phyloP scores from a whole-genome alignment of 2,113 vertebrate species.

The Rattus norvegicus region DNA sequence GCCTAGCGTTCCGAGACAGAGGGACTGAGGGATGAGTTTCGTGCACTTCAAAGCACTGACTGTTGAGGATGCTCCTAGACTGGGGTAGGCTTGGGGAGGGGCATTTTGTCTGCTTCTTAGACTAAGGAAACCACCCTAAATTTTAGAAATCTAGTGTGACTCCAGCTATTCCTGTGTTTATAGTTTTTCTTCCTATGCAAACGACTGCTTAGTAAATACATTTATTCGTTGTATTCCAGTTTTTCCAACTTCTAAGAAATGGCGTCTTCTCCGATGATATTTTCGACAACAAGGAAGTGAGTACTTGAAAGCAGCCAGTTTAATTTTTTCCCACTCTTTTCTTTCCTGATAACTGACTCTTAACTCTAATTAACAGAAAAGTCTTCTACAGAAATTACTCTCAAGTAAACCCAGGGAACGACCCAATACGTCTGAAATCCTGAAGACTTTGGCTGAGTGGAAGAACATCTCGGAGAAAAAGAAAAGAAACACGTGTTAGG shows the following conservation, averaged over 20 bases:
- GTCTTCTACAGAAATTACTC: conserved; percentile 66
- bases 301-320: conserved; percentile 58
- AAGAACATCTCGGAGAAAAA: neutral
- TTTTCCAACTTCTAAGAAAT: rapidly evolving
- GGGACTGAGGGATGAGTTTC: neutral
- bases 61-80: neutral
- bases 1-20: neutral
- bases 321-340: conserved; percentile 31
- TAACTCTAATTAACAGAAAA: conserved; percentile 71
- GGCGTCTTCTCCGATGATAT: neutral
- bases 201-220: conserved; percentile 25
- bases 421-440: conserved; percentile 49
- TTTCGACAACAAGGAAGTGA: conserved; percentile 73
- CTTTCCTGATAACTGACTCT: conserved; percentile 22
- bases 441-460: conserved; percentile 63
- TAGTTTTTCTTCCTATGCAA: conserved; percentile 34
- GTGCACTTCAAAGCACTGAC: neutral
- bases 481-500: neutral
- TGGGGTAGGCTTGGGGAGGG: too few relatives aligned
- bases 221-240: conserved; percentile 64
- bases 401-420: conserved; percentile 19
- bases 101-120: neutral
- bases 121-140: neutral
- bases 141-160: neutral
- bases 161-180: neutral